These are phyloP conservation scores for Dysdera silvatica DNA, from an alignment of 1,140 invertebrate species.

Conservation along the genomic window DNA sequence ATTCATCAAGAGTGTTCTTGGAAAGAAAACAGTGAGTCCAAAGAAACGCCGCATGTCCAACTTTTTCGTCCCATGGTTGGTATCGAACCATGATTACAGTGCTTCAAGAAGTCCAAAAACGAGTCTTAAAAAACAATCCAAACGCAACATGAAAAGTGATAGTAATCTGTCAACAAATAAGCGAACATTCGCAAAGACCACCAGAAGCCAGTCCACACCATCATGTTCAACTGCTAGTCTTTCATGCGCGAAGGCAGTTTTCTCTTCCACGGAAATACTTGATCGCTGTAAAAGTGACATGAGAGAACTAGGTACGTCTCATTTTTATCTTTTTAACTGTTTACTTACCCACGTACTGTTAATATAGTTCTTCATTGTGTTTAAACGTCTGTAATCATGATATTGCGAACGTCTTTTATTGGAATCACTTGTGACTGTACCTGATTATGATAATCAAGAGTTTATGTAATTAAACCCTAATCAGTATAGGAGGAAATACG, in stretches of 20 bases:
- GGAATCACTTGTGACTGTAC: too few relatives aligned
- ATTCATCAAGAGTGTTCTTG: slow-evolving; percentile 22
- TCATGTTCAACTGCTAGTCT: neutral
- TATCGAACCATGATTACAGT: slow-evolving; percentile 5
- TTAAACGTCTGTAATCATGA: too few relatives aligned
- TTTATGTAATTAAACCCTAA: too few relatives aligned
- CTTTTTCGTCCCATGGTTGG: slow-evolving; percentile 25
- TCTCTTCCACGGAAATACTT: slow-evolving; percentile 3
- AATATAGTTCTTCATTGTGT: too few relatives aligned
- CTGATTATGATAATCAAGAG: too few relatives aligned
- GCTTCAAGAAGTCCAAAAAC: slow-evolving; percentile 1
- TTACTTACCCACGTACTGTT: too few relatives aligned
- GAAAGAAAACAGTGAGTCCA: neutral
- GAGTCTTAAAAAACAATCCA: neutral
- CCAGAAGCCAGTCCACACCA: slow-evolving; percentile 13
- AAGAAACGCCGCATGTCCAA: slow-evolving; percentile 21
- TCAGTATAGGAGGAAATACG: too few relatives aligned
- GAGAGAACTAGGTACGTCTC: neutral
- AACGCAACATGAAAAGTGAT: too few relatives aligned
- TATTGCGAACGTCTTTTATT: too few relatives aligned
- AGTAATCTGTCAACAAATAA: too few relatives aligned
- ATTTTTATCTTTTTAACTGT: neutral
- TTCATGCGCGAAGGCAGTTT: neutral
- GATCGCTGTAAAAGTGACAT: neutral
- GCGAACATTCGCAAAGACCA: neutral